These are phyloP conservation scores for Rhagoletis pomonella DNA, from an alignment of 1,140 invertebrate species.

Conservation along the genomic window DNA sequence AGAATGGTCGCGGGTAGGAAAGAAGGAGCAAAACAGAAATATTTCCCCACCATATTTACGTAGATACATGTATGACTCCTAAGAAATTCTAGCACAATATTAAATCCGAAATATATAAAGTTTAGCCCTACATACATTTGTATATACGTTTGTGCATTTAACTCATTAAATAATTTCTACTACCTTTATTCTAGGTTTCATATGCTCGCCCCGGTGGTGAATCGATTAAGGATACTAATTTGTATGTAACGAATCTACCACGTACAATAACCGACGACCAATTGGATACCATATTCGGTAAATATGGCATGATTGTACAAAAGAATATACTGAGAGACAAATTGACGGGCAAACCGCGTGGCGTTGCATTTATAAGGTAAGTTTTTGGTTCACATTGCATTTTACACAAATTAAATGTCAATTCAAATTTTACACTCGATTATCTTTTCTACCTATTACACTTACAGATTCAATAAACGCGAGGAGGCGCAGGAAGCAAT, in stretches of 20 bases:
- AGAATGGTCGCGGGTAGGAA: no score
- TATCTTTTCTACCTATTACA: background rate
- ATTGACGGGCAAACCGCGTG: constrained; percentile 87
- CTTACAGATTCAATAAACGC: constrained; percentile 82
- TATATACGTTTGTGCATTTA: no score
- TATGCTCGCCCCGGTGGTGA: constrained; percentile 93
- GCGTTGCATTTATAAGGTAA: constrained; percentile 95
- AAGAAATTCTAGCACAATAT: no score
- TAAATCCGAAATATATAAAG: no score
- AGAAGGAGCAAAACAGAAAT: no score
- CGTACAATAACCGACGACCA: constrained; percentile 88
- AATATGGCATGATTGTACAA: constrained; percentile 92
- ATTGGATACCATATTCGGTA: constrained; percentile 88
- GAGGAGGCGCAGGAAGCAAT: constrained; percentile 94
- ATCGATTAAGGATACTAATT: constrained; percentile 95
- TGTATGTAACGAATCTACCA: constrained; percentile 95
- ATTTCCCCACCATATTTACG: no score
- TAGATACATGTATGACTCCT: no score
- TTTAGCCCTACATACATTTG: no score
- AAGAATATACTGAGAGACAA: constrained; percentile 92
- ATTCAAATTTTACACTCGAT: background rate
- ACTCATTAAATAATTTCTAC: background rate
- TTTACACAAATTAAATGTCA: constrained; percentile 3
- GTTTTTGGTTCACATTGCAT: constrained; percentile 55
- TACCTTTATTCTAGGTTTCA: constrained; percentile 80